A percentile compares a stretch with the other conserved stretches of the same genome.
Evolutionary conservation across 2,113 vertebrate genomes (phyloP).

Genomic region (Onychorhynchus coronatus): DNA sequence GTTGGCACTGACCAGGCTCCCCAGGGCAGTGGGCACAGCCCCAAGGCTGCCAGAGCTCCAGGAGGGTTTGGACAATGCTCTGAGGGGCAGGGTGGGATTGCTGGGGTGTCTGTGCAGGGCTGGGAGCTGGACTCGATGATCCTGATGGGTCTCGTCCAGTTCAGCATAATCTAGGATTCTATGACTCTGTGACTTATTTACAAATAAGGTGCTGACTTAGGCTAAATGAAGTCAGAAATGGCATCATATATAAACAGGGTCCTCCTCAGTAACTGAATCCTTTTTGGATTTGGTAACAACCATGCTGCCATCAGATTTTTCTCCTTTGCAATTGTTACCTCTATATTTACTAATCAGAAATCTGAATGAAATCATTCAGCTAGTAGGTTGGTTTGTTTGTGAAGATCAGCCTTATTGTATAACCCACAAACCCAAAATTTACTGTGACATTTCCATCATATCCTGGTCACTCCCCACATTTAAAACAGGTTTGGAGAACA

Average conservation of each 20-base stretch:
- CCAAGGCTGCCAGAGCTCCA: not conserved
- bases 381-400: not conserved
- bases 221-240: not conserved
- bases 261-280: rapidly evolving
- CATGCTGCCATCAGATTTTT: not conserved
- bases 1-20: not conserved
- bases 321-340: not conserved
- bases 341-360: not conserved
- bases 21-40: not conserved
- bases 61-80: not conserved
- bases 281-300: not conserved
- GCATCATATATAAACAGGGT: not conserved
- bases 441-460: not conserved
- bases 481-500: not conserved
- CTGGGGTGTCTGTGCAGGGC: not conserved
- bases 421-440: not conserved
- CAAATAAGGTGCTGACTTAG: not conserved
- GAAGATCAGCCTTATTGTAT: not conserved
- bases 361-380: not conserved
- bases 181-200: not conserved
- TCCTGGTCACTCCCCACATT: not conserved
- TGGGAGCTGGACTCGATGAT: not conserved
- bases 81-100: not conserved
- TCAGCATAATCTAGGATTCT: not conserved
- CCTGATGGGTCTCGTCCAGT: not conserved